Conservation (phyloP, 1,140 invertebrate genomes). For the Neocloeon triangulifer region DNA sequence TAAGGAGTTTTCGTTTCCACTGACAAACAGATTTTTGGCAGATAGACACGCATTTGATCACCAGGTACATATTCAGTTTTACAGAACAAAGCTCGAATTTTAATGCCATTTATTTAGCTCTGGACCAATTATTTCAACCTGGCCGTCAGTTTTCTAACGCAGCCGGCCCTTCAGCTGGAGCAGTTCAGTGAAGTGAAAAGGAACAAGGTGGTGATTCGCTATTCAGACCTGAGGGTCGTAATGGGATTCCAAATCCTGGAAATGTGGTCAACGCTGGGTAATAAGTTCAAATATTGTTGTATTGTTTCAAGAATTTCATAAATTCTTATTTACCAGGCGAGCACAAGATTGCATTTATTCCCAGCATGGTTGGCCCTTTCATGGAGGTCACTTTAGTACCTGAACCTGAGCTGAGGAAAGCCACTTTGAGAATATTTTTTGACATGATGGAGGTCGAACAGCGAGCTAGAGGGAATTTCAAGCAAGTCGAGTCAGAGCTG, state of each 20-base stretch:
- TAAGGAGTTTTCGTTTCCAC: constrained; percentile 65
- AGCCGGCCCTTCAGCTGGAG: constrained; percentile 66
- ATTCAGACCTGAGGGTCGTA: constrained; percentile 76
- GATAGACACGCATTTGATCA: constrained; percentile 35
- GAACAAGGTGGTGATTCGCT: constrained; percentile 52
- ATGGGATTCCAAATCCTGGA: constrained; percentile 86
- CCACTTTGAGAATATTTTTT: constrained; percentile 84
- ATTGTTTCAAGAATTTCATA: constrained; percentile 3
- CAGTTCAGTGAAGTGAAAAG: constrained; percentile 58
- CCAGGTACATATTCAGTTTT: no score
- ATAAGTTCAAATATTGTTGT: constrained; percentile 11
- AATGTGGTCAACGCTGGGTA: constrained; percentile 83
- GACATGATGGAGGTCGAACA: constrained; percentile 95
- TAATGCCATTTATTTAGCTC: constrained; percentile 39
- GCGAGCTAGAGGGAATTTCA: constrained; percentile 55
- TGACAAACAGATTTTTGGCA: constrained; percentile 64
- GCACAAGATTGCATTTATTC: constrained; percentile 73
- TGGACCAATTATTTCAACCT: constrained; percentile 83
- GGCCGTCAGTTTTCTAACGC: constrained; percentile 69
- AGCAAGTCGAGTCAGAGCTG: constrained; percentile 72
- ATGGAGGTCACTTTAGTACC: constrained; percentile 84
- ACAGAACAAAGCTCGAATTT: no score
- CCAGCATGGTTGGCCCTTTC: constrained; percentile 80
- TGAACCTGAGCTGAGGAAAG: constrained; percentile 65
- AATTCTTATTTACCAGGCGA: constrained; percentile 23